phyloP scores from a whole-genome alignment of 1,140 invertebrate genomes.

The Neodiprion fabricii region DNA sequence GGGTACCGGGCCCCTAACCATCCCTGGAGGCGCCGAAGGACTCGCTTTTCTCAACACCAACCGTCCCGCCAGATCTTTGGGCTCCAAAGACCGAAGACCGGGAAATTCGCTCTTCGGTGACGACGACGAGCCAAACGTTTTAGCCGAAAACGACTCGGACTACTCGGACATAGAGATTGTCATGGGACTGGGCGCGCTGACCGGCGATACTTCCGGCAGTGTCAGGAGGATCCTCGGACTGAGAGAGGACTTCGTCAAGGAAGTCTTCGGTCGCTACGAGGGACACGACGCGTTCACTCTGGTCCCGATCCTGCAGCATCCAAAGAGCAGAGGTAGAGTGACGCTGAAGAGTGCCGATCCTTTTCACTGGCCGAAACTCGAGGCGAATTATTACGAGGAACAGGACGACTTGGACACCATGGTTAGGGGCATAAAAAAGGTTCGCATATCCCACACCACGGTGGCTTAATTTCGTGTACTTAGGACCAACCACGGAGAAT shows the following conservation, averaged over 20 bases:
- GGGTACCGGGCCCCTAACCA: constrained; percentile 70
- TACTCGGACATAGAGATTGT: constrained; percentile 82
- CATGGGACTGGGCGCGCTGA: constrained; percentile 73
- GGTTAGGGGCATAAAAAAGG: constrained; percentile 76
- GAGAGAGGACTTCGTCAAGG: constrained; percentile 66
- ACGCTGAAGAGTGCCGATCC: constrained; percentile 74
- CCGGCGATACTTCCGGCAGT: constrained; percentile 75
- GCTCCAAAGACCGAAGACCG: constrained; percentile 27
- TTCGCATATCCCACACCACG: constrained; percentile 45
- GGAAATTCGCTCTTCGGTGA: not conserved
- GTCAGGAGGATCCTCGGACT: constrained; percentile 69
- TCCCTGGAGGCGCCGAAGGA: constrained; percentile 76
- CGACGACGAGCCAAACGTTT: not conserved
- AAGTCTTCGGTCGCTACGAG: constrained; percentile 63
- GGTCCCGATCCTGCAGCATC: constrained; percentile 74
- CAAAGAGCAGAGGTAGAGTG: constrained; percentile 76
- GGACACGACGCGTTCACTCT: constrained; percentile 67
- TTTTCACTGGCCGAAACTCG: constrained; percentile 73
- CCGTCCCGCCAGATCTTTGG: constrained; percentile 30
- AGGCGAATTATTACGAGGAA: constrained; percentile 79
- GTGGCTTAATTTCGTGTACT: constrained; percentile 36
- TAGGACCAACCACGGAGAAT: constrained; percentile 27
- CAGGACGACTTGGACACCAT: constrained; percentile 71
- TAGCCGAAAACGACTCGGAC: constrained; percentile 44
- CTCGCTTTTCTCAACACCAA: constrained; percentile 72